These are phyloP conservation scores for Holacanthella duospinosa DNA, from an alignment of 2,888 invertebrate species.

Conservation along the genomic window DNA sequence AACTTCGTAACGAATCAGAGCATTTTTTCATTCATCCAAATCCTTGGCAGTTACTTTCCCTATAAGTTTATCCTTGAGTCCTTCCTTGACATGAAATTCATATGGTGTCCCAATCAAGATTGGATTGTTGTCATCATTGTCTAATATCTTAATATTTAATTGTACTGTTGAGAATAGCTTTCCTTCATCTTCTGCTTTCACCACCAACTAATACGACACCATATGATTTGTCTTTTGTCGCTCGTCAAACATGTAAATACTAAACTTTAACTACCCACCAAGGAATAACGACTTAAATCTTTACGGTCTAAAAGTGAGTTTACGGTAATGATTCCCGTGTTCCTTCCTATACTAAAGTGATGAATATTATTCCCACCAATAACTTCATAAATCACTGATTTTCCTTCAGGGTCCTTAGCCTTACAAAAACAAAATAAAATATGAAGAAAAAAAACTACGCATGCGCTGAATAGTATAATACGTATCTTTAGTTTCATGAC, in stretches of 20 bases:
- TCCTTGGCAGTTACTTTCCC: conserved; percentile 77
- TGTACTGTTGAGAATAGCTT: conserved; percentile 69
- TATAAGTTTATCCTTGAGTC: conserved; percentile 46
- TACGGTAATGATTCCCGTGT: conserved; percentile 78
- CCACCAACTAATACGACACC: too few species aligned
- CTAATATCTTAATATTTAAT: conserved; percentile 77
- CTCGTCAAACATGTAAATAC: too few species aligned
- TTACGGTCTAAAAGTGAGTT: conserved; percentile 75
- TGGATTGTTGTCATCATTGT: conserved; percentile 67
- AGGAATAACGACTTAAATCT: conserved; percentile 73
- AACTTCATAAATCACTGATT: conserved; percentile 72
- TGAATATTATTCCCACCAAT: conserved; percentile 79
- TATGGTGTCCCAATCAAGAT: conserved; percentile 48
- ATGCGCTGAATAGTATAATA: too few species aligned
- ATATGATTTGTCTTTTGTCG: too few species aligned
- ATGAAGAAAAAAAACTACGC: too few species aligned
- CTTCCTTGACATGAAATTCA: conserved; percentile 49
- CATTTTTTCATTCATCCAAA: conserved; percentile 74
- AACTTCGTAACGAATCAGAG: conserved; percentile 65
- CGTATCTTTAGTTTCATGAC: conserved; percentile 38
- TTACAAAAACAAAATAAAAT: conserved; percentile 3
- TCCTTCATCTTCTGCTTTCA: conserved; percentile 77
- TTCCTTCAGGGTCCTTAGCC: conserved; percentile 36
- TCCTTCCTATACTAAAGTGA: conserved; percentile 74
- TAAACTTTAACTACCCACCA: conserved; percentile 52